Conservation (phyloP, 1,140 invertebrate species). For the Epicauta chinensis region DNA sequence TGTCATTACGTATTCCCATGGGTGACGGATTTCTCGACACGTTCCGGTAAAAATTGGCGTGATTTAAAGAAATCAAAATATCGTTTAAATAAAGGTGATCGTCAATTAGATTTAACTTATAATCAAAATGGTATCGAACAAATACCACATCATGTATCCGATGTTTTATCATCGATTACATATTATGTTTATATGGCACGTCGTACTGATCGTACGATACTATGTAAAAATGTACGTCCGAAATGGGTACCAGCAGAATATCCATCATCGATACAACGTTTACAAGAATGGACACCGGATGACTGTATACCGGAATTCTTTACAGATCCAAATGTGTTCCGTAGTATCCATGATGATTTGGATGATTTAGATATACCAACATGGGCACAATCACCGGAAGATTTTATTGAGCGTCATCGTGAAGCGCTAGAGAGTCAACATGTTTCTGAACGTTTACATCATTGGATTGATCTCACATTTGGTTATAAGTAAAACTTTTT, state of each 20-base stretch:
- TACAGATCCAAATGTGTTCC: constrained; percentile 83
- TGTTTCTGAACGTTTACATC: constrained; percentile 86
- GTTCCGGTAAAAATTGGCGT: constrained; percentile 71
- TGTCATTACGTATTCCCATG: constrained; percentile 96
- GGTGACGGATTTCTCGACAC: constrained; percentile 87
- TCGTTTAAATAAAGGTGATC: constrained; percentile 92
- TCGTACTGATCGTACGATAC: constrained; percentile 66
- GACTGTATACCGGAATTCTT: constrained; percentile 98
- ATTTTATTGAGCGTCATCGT: constrained; percentile 86
- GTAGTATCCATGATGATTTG: constrained; percentile 63
- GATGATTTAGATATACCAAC: constrained; percentile 82
- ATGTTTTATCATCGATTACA: constrained; percentile 93
- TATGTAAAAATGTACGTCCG: constrained; percentile 87
- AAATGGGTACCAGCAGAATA: constrained; percentile 96
- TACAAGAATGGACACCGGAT: constrained; percentile 95
- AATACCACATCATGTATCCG: constrained; percentile 91
- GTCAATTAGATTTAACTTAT: constrained; percentile 90
- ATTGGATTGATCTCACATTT: constrained; percentile 98
- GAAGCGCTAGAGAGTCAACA: constrained; percentile 82
- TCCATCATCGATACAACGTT: constrained; percentile 82
- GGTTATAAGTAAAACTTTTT: constrained; percentile 72
- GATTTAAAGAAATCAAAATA: constrained; percentile 94
- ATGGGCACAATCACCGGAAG: constrained; percentile 81
- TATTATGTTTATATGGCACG: constrained; percentile 96
- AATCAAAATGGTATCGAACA: constrained; percentile 48